Base-by-base conservation (phyloP, 2,113 vertebrate species). In the Pheucticus melanocephalus region DNA sequence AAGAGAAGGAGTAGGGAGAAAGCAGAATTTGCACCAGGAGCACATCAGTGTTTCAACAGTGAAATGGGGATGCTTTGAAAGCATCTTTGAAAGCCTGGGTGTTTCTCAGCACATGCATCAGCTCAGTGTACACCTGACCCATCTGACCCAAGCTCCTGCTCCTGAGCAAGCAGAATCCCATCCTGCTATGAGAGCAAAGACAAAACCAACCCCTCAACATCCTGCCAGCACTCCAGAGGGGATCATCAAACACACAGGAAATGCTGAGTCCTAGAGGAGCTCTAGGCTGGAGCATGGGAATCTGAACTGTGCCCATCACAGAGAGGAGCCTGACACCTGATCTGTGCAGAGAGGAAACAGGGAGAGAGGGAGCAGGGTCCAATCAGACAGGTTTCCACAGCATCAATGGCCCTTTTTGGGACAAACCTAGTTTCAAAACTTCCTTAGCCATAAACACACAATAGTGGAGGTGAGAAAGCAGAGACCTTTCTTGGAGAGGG, bases 121-220 rank as follows among this genome's bases (percentile, higher is more conserved):
- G 7, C 45, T 63, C 0, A 0, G 22, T 57, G 70, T 44, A 71
- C 47, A 0, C 50, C 30, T 0, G 0, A 71, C 7, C 47, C 0
- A 0, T 64, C 33, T 0, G 1, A 63, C 9, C 47, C 0, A 0
- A 33, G 75, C 28, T 66, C 20, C 82, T 3, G 2, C 27, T 87
- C 56, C 86, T 40, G 56, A 79, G 56, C 31, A 60, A 84, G 73
- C 35, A 81, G 33, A 85, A 90, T 66, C 60, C n/a, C 6, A 23
- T 31, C 35, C 51, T 78, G 64, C 59, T 69, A 60, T 16, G 21
- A 35, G 27, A 92, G n/a, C 27, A 73, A 39, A 65, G 61, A 61
- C 56, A 73, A 90, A 85, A 37, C 5, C 23, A 30, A 10, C 22
- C 37, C 16, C 19, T 85, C 82, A 70, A 64, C 60, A 40, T 70